Conservation (phyloP, 2,888 invertebrate species). For the Steinernema scapterisci region DNA sequence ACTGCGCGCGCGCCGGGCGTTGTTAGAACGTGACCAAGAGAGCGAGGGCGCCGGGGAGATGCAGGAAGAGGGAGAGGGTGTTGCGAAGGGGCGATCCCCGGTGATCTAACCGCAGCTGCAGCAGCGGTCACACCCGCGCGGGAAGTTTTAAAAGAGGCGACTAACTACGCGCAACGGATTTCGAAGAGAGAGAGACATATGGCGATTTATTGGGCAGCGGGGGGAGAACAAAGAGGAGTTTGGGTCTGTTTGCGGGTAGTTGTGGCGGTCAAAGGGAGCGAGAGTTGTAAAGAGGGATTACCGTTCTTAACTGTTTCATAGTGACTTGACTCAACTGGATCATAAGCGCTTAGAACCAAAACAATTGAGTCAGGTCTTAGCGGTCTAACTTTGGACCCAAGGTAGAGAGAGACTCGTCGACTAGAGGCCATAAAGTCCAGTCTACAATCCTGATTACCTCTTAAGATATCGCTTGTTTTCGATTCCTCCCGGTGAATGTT, state of each 20-base stretch:
- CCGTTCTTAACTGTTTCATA: not conserved
- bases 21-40: not conserved
- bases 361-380: not conserved
- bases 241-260: too few relatives aligned
- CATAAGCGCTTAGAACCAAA: not conserved
- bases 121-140: conserved; percentile 24
- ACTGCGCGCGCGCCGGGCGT: not conserved
- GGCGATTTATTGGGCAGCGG: conserved; percentile 2
- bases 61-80: not conserved
- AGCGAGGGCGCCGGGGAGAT: not conserved
- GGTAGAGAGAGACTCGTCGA: too few relatives aligned
- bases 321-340: not conserved
- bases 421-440: too few relatives aligned
- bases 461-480: too few relatives aligned
- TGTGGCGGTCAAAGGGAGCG: too few relatives aligned
- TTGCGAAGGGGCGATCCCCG: not conserved
- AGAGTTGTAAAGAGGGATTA: not conserved
- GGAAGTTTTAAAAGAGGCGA: conserved; percentile 14
- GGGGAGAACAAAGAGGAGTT: not conserved
- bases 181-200: conserved; percentile 5
- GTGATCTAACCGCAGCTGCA: not conserved
- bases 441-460: too few relatives aligned
- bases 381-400: not conserved
- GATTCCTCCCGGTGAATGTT: too few relatives aligned
- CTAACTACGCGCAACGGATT: not conserved